Evolutionary conservation across 2,888 invertebrate genomes (phyloP).

Genomic region (Dichetophora obliterata): DNA sequence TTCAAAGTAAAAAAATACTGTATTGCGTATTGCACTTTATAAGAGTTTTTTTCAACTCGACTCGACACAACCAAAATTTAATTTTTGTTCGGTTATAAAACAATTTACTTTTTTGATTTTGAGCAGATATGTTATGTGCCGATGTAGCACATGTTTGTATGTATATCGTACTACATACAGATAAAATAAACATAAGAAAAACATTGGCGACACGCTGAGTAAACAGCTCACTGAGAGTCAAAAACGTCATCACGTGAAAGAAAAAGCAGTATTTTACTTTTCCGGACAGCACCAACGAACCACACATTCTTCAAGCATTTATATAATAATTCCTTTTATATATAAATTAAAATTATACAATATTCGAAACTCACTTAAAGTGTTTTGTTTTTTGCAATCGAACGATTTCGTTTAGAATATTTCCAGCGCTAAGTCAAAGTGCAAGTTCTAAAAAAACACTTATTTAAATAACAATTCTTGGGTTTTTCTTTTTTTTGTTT

Average conservation of each 20-base stretch:
- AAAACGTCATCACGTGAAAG: slow-evolving; percentile 20
- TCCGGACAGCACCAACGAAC: background rate
- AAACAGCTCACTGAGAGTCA: background rate
- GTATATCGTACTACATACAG: background rate
- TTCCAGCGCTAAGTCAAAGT: no score
- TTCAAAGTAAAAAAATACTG: no score
- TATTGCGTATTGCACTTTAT: no score
- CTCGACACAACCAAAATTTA: background rate
- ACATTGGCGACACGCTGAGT: background rate
- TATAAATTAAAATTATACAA: background rate
- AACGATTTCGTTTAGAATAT: no score
- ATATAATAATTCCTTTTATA: background rate
- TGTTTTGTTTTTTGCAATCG: no score
- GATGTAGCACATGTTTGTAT: background rate
- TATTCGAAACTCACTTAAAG: background rate
- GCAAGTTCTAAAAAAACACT: background rate
- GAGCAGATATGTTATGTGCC: background rate
- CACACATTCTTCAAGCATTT: background rate
- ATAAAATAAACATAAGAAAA: background rate
- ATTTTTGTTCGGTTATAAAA: background rate
- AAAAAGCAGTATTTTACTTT: background rate
- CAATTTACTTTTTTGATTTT: background rate
- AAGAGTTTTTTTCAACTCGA: background rate
- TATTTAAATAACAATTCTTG: no score
- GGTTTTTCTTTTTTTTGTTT: no score